Evolutionary conservation across 1,140 invertebrate genomes (phyloP), one percentile per base, ranked within the genome.

Genomic region (Xylocopa sonorina): DNA sequence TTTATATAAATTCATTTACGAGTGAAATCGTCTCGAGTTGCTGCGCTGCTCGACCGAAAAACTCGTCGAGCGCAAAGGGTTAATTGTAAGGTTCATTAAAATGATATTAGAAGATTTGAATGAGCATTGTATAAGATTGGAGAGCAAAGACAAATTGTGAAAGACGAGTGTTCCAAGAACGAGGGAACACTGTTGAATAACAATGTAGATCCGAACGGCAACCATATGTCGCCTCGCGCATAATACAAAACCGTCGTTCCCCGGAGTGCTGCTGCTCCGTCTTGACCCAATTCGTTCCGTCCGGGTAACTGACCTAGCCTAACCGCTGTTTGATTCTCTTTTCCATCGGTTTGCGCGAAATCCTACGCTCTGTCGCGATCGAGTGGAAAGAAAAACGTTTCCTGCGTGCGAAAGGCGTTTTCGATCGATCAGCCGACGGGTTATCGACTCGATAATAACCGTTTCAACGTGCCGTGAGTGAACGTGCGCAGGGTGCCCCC

Each of bases 261-360:
- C 50, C 48, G 18, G 38, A 55, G 68, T 68, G 76, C 81, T 77
- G 72, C 83, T 86, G 85, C 79, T 74, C 29, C 66, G 27, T 86
- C 83, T 81, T 84, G 83, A 88, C 81, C 82, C 77, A 87, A 89
- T 90, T 90, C 85, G 78, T 88, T 84, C 81, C 82, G 84, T 83
- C 79, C 78, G 78, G 88, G 87, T 72, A 82, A 87, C 85, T 89
- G 87, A 90, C 88, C 89, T 88, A 69, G 43, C 84, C 73, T 76
- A 89, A 87, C 82, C 75, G 81, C 80, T 29, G 27, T 48, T 48
- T 57, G 14, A 50, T 68, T 53, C 38, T 21, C 41, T 38, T 66
- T 29, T 21, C 21, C 29, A 53, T 21, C 21, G 24, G 3, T 50
- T 73, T 9, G 21, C 34, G 21, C 21, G n/a, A n/a, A 68, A 10